Conservation (phyloP, 2,797 vertebrate species). For the Garrulus glandarius region DNA sequence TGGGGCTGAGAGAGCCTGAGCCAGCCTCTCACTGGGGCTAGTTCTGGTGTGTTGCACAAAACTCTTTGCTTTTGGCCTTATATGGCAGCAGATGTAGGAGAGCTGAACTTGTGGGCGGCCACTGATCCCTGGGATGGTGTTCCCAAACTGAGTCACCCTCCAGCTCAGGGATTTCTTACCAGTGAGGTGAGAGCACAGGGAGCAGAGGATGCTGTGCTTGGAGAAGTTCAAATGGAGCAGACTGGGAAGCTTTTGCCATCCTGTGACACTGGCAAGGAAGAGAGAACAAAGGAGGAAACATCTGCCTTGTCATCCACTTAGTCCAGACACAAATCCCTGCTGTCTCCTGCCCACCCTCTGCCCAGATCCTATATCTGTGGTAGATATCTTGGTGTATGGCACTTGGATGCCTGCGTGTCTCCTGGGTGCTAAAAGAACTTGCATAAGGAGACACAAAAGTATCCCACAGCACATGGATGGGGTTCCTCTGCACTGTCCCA, state of each 20-base stretch:
- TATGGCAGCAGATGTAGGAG: background rate
- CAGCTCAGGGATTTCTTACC: background rate
- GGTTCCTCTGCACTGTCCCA: background rate
- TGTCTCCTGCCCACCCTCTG: background rate
- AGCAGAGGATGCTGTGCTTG: background rate
- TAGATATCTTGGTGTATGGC: background rate
- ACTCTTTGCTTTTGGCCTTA: background rate
- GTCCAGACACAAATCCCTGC: background rate
- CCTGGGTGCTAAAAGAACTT: background rate
- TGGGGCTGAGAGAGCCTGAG: background rate
- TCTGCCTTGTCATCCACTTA: background rate
- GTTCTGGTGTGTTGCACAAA: background rate
- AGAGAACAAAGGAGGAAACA: background rate
- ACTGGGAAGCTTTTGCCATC: background rate
- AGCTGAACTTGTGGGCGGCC: background rate
- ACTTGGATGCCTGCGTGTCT: accelerated
- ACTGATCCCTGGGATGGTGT: background rate
- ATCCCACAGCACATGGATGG: background rate
- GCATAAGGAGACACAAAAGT: background rate
- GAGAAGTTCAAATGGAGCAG: background rate
- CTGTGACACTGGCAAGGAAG: background rate
- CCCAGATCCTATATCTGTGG: background rate
- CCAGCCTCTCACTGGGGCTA: background rate
- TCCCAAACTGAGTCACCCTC: background rate
- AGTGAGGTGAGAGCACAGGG: background rate